Evolutionary conservation across 1,140 invertebrate genomes (phyloP), one percentile per base, ranked within the genome.

Genomic region (Phymorhynchus buccinoides): DNA sequence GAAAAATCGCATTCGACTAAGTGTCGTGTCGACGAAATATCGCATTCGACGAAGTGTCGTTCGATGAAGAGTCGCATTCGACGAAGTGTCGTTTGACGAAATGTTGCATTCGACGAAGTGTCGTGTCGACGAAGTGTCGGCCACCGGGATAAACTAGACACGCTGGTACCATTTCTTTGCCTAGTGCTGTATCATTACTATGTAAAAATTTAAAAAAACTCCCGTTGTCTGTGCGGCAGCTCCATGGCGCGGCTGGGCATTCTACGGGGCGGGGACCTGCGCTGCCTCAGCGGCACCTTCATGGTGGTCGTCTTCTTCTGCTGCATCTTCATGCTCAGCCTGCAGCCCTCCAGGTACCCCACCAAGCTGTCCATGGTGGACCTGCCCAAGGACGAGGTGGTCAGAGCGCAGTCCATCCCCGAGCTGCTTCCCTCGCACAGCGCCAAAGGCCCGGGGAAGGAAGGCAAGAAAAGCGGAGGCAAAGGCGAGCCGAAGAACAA

Each of bases 191-290:
- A 27, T 66, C 30, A 14, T 12, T 66, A 7, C 30, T 66, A n/a
- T 27, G 9, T 4, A 14, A 4, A 14, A n/a, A 27, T 27, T n/a
- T 66, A 27, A 6, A n/a, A n/a, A n/a, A n/a, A n/a, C n/a, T n/a
- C n/a, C n/a, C n/a, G n/a, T n/a, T 41, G 73, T 75, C 27, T 41
- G 32, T 41, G 6, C 3, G 9, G 9, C 73, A 39, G 73, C 73
- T 37, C 73, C 52, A 81, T 81, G 80, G 80, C 80, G 27, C 80
- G 80, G 27, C 30, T 81, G 52, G 80, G 80, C 16, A 39, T n/a
- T 27, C 48, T 81, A 9, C 39, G 41, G 32, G 39, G 32, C 12
- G 30, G 35, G 22, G 52, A 81, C 80, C 39, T 81, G 9, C 52
- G 62, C 35, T 81, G 44, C 32, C 52, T 81, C 41, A 81, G 52